Conservation (phyloP, 2,113 vertebrate species). For the Charadrius vociferus region DNA sequence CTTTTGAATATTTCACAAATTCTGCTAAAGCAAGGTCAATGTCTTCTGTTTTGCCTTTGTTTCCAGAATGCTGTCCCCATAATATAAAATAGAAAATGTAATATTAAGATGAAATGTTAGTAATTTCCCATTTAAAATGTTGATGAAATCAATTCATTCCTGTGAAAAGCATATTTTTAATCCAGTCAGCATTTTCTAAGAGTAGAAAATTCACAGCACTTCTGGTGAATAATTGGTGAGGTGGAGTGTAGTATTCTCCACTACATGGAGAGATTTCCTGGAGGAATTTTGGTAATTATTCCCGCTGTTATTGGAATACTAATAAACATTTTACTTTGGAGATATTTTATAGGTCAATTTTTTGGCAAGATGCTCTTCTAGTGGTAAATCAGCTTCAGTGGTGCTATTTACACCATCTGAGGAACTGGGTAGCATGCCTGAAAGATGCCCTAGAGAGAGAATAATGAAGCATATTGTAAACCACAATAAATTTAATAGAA, state of each 20-base stretch:
- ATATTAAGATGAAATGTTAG: background rate
- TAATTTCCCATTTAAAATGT: slow-evolving; percentile 30
- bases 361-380: slow-evolving; percentile 19
- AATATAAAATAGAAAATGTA: background rate
- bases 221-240: slow-evolving; percentile 26
- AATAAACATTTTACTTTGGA: slow-evolving; percentile 21
- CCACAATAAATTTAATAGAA: background rate
- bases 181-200: background rate
- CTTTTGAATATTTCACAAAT: background rate
- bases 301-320: background rate
- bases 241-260: background rate
- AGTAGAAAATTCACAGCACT: slow-evolving; percentile 13
- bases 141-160: slow-evolving; percentile 11
- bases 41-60: background rate
- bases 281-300: slow-evolving; percentile 58
- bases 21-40: background rate
- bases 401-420: background rate
- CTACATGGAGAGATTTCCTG: slow-evolving; percentile 5
- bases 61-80: background rate
- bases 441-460: background rate
- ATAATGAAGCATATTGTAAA: background rate
- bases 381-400: background rate
- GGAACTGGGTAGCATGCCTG: background rate
- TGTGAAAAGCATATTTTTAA: slow-evolving; percentile 21
- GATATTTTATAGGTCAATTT: background rate